phyloP scores from a whole-genome alignment of 1,140 invertebrate species.

The Anadara kagoshimensis region DNA sequence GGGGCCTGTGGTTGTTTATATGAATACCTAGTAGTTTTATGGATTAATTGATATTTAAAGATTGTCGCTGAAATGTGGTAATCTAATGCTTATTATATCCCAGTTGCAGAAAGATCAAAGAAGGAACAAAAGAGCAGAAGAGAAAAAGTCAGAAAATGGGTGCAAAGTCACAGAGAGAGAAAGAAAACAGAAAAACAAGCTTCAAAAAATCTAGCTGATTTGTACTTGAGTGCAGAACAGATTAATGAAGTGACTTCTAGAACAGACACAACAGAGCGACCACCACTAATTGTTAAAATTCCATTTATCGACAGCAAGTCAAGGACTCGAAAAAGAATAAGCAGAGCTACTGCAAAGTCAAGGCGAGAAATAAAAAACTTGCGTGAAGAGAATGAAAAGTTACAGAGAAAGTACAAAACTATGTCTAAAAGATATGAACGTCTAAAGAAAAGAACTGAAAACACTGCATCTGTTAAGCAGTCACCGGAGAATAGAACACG shows the following conservation, averaged over 20 bases:
- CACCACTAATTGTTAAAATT: conserved; percentile 1
- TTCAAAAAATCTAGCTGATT: not conserved
- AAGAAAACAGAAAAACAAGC: not conserved
- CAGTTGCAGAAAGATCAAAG: not conserved
- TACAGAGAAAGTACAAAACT: conserved; percentile 3
- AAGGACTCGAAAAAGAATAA: not conserved
- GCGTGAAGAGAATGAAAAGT: not conserved
- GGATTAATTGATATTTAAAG: too few species aligned
- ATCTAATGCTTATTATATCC: not conserved
- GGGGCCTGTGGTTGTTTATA: too few species aligned
- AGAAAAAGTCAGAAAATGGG: conserved; percentile 1
- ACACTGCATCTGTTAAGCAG: not conserved
- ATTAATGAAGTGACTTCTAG: not conserved
- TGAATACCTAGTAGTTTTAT: too few species aligned
- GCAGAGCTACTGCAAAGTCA: not conserved
- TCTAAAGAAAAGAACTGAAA: not conserved
- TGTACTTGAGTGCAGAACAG: not conserved
- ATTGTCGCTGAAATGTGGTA: too few species aligned
- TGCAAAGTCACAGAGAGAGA: conserved; percentile 5
- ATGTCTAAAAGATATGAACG: conserved; percentile 7
- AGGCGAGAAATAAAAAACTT: not conserved
- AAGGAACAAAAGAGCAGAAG: not conserved
- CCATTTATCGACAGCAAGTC: not conserved
- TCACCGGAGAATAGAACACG: not conserved
- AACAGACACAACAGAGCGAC: not conserved